phyloP scores from a whole-genome alignment of 2,797 vertebrate genomes.

The Eulemur albifrons region DNA sequence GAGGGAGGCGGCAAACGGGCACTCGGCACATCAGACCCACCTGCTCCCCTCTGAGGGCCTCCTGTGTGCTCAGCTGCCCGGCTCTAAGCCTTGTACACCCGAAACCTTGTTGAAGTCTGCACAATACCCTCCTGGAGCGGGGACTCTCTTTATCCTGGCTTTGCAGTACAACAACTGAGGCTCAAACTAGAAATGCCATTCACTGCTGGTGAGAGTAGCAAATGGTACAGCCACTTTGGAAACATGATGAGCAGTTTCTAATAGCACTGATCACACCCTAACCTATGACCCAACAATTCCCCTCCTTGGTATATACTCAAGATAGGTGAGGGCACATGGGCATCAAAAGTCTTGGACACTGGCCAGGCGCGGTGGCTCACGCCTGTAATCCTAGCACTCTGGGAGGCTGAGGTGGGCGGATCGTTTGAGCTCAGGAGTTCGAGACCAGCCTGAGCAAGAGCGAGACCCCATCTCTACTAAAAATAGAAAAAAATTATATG shows the following conservation, averaged over 20 bases:
- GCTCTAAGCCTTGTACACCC: not conserved
- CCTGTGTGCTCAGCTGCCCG: not conserved
- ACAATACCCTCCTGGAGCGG: not conserved
- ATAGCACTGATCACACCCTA: not conserved
- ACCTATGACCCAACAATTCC: not conserved
- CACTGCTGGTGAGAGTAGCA: too few species aligned
- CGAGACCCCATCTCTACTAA: too few species aligned
- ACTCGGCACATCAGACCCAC: accelerated
- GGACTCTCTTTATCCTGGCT: not conserved
- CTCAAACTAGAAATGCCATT: not conserved
- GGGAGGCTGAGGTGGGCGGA: too few species aligned
- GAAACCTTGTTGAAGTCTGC: not conserved
- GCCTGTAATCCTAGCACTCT: too few species aligned
- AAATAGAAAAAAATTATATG: too few species aligned
- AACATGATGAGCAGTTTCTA: not conserved
- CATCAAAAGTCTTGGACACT: not conserved
- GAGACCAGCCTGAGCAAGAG: too few species aligned
- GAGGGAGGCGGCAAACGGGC: not conserved
- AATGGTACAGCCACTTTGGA: not conserved
- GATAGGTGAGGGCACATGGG: not conserved
- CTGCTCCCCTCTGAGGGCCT: not conserved
- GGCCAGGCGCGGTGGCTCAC: too few species aligned
- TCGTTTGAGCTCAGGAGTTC: too few species aligned
- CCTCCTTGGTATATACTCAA: not conserved
- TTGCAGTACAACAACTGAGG: not conserved